A percentile compares a stretch with the other conserved stretches of the same genome.
phyloP scores from a whole-genome alignment of 2,113 vertebrate species.

The Anoura caudifer region DNA sequence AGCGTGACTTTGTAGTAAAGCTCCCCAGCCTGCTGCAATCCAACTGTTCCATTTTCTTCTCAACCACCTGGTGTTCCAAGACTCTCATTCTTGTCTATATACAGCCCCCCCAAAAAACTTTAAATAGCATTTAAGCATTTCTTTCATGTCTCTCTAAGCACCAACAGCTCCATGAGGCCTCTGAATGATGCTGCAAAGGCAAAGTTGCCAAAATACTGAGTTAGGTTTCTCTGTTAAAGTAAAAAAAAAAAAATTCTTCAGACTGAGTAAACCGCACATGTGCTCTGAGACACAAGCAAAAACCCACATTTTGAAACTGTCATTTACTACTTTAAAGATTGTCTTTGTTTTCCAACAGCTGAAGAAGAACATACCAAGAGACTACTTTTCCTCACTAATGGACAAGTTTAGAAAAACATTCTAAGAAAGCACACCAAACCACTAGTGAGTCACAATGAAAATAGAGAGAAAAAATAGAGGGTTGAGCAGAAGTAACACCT shows the following conservation, averaged over 20 bases:
- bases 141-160: conserved; percentile 48
- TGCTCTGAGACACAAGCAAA: background rate
- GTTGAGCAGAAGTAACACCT: too few species aligned
- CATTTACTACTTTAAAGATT: background rate
- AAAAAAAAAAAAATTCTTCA: background rate
- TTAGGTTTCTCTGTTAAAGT: background rate
- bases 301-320: background rate
- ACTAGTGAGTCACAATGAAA: background rate
- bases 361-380: background rate
- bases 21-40: background rate
- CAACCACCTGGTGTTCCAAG: background rate
- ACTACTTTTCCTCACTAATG: background rate
- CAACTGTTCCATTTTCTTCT: background rate
- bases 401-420: background rate
- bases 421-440: background rate
- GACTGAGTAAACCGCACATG: background rate
- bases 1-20: background rate
- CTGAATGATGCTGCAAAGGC: background rate
- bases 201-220: conserved; percentile 31
- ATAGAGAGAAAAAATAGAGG: background rate
- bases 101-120: background rate
- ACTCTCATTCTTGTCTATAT: background rate
- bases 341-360: background rate
- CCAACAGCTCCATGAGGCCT: background rate
- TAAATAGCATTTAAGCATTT: conserved; percentile 35